Percentiles rank a stretch among this genome's conserved stretches.
These are phyloP conservation scores for Choristoneura fumiferana DNA, from an alignment of 1,140 invertebrate species.

Conservation along the genomic window DNA sequence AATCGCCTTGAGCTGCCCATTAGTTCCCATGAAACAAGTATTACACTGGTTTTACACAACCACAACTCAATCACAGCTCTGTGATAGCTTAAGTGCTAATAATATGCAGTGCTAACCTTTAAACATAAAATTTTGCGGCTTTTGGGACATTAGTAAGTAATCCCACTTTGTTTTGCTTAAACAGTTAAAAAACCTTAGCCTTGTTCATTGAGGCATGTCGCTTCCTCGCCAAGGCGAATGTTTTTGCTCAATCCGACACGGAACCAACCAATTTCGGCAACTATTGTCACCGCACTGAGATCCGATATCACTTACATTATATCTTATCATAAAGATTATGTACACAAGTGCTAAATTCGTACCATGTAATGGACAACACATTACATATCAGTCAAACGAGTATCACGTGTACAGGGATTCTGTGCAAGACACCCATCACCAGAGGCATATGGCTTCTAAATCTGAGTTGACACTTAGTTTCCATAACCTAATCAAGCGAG, in stretches of 20 bases:
- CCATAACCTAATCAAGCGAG: constrained; percentile 73
- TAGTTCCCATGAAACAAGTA: constrained; percentile 11
- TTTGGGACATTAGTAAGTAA: constrained; percentile 3
- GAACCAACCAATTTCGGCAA: constrained; percentile 1
- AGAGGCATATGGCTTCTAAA: constrained; percentile 64
- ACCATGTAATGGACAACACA: constrained; percentile 61
- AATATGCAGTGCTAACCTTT: constrained; percentile 6
- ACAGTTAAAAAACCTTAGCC: constrained; percentile 13
- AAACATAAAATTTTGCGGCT: not conserved
- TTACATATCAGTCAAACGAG: constrained; percentile 48
- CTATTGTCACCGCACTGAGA: constrained; percentile 10
- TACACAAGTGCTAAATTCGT: constrained; percentile 66
- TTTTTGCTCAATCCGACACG: constrained; percentile 6
- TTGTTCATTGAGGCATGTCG: constrained; percentile 13
- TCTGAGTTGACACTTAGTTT: constrained; percentile 66
- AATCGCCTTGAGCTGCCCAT: constrained; percentile 12
- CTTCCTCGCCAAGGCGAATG: constrained; percentile 13
- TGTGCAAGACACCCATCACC: constrained; percentile 28
- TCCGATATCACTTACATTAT: constrained; percentile 24
- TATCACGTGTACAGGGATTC: constrained; percentile 36
- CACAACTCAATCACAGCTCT: too few relatives aligned
- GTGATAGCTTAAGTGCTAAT: not conserved
- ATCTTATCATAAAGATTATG: constrained; percentile 74
- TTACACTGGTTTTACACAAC: not conserved
- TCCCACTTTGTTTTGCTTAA: not conserved